Base-by-base conservation (phyloP, 2,797 vertebrate genomes). In the Galagoides demidoff region DNA sequence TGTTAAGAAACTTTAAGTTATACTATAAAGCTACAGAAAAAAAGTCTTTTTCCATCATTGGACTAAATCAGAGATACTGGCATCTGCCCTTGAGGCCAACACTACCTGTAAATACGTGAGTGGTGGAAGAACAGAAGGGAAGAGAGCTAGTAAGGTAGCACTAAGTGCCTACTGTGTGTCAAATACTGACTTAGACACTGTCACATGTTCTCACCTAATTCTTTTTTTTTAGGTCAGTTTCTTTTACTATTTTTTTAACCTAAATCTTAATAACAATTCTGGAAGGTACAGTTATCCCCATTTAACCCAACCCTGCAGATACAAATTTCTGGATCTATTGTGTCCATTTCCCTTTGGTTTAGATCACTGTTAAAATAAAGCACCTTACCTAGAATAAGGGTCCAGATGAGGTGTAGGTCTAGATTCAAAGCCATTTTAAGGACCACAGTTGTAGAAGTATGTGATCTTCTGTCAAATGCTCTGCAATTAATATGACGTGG, bases 261-360 rank as follows among this genome's bases (percentile, higher is more conserved):
- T 84, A 81, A 87, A 66, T 85, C 61, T 81, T 86, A 92, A 66
- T 64, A 29, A 84, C 34, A 73, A 29, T 17, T 84, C 57, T 94
- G 63, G 13, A 77, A 96, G n/a, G 0, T 78, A 78, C 14, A 88
- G 25, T 61, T 81, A 81, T 92, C 78, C 11, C n/a, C 66, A 92
- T 14, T 82, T 90, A 90, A 85, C 22, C 29, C 19, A 68, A 63
- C 25, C 22, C 34, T 77, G 9, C 17, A 63, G 59, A 81, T 20
- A 94, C 23, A 94, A 23, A 85, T 92, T 97, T 91, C 71, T 81
- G 57, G 55, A 70, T 85, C 59, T 31, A 84, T 22, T 52, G 29
- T 64, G 31, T 78, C n/a, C 31, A 64, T 94, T 92, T 83, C 61
- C 29, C 49, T 96, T 92, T 17, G n/a, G 13, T 81, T 96, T 93